Percentiles rank a stretch among this genome's conserved stretches.
phyloP scores from a whole-genome alignment of 1,140 invertebrate species.

The Littorina saxatilis region DNA sequence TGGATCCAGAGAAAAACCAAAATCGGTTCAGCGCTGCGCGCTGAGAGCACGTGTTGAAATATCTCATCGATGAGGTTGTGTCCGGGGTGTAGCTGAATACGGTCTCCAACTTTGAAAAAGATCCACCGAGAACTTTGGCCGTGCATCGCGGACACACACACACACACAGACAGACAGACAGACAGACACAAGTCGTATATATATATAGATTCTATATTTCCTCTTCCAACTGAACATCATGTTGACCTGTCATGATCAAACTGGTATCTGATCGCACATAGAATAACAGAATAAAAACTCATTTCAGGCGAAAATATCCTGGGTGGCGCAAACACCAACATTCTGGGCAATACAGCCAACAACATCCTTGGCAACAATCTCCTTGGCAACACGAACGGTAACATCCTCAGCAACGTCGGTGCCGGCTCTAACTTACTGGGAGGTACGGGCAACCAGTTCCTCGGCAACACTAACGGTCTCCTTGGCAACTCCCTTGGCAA shows the following conservation, averaged over 20 bases:
- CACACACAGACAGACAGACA: background rate
- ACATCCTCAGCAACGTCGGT: background rate
- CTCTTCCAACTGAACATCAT: background rate
- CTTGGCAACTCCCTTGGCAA: background rate
- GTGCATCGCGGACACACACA: background rate
- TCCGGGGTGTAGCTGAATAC: too few relatives aligned
- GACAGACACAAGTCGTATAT: background rate
- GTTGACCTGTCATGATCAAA: background rate
- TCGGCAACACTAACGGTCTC: background rate
- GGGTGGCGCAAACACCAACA: background rate
- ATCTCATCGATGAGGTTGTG: too few relatives aligned
- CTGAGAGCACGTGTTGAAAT: too few relatives aligned
- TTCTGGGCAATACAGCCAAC: background rate
- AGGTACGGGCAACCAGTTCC: background rate
- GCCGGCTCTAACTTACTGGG: background rate
- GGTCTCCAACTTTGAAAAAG: too few relatives aligned
- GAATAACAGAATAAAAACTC: background rate
- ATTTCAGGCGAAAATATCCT: background rate
- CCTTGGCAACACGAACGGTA: background rate
- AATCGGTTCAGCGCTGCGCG: too few relatives aligned
- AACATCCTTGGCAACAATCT: conserved; percentile 4
- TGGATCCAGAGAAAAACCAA: too few relatives aligned
- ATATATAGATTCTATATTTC: too few relatives aligned
- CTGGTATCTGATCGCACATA: background rate
- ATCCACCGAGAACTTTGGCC: too few relatives aligned